Evolutionary conservation across 2,888 invertebrate genomes (phyloP).

Genomic region (Gasteruption jaculator): DNA sequence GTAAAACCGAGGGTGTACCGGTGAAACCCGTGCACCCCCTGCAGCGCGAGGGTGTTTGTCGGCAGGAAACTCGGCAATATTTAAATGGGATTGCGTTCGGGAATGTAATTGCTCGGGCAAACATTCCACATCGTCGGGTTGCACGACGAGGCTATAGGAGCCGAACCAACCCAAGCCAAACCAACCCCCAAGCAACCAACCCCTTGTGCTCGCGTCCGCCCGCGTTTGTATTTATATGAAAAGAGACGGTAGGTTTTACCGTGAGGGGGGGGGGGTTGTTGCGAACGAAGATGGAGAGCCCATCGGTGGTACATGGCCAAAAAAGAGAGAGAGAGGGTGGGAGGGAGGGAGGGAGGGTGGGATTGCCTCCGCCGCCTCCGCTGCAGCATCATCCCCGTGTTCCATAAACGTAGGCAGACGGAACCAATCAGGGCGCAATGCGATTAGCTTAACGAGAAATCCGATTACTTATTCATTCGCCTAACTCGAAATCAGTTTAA

Average conservation of each 20-base stretch:
- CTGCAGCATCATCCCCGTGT: too few species aligned
- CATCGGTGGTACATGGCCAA: too few species aligned
- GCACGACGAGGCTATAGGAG: too few species aligned
- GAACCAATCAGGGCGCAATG: constrained; percentile 51
- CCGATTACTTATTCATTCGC: constrained; percentile 54
- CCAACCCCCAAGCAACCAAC: too few species aligned
- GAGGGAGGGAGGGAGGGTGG: constrained; percentile 23
- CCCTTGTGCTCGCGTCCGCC: too few species aligned
- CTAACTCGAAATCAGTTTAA: constrained; percentile 54
- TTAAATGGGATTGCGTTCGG: constrained; percentile 46
- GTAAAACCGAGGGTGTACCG: too few species aligned
- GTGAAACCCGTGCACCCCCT: background rate
- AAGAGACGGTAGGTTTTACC: constrained; percentile 4
- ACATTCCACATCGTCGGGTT: constrained; percentile 29
- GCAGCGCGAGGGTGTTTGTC: constrained; percentile 29
- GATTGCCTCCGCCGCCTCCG: too few species aligned
- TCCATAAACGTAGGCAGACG: constrained; percentile 46
- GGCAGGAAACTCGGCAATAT: constrained; percentile 40
- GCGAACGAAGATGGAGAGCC: background rate
- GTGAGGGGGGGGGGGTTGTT: background rate
- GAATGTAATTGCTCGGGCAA: constrained; percentile 42
- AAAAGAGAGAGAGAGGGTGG: constrained; percentile 4
- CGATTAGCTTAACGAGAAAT: constrained; percentile 54
- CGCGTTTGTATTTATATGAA: too few species aligned
- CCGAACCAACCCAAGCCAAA: too few species aligned